Evolutionary conservation across 2,888 invertebrate genomes (phyloP).

Genomic region (Diaphora mendica): DNA sequence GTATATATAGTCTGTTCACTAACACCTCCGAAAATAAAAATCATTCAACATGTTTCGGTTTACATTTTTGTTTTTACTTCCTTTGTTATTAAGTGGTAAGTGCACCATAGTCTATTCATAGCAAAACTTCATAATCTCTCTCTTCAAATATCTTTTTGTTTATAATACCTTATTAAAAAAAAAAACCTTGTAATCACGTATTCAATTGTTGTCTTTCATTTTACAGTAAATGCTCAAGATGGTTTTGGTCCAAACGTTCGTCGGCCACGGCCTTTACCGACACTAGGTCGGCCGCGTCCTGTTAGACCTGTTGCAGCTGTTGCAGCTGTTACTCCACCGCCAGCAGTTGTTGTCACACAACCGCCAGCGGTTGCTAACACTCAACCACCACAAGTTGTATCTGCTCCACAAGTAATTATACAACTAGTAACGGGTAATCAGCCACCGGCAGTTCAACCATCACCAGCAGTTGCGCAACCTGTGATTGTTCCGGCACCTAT

Average conservation of each 20-base stretch:
- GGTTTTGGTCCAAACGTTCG: neutral
- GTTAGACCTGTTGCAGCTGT: neutral
- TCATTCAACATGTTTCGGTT: neutral
- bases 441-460: neutral
- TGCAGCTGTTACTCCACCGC: neutral
- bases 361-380: neutral
- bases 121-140: neutral
- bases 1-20: neutral
- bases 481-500: neutral
- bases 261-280: neutral
- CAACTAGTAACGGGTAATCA: neutral
- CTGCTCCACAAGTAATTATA: slow-evolving; percentile 6
- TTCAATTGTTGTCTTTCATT: neutral
- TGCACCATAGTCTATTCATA: neutral
- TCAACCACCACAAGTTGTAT: neutral
- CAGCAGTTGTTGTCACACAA: neutral
- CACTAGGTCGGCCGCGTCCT: neutral
- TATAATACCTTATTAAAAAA: neutral
- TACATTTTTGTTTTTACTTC: neutral
- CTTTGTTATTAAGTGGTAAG: neutral
- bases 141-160: neutral
- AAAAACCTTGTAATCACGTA: too few species aligned
- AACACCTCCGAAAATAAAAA: neutral
- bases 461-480: neutral
- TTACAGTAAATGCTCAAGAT: neutral